Evolutionary conservation across 2,113 vertebrate genomes (phyloP).

Genomic region (Prunella himalayana): DNA sequence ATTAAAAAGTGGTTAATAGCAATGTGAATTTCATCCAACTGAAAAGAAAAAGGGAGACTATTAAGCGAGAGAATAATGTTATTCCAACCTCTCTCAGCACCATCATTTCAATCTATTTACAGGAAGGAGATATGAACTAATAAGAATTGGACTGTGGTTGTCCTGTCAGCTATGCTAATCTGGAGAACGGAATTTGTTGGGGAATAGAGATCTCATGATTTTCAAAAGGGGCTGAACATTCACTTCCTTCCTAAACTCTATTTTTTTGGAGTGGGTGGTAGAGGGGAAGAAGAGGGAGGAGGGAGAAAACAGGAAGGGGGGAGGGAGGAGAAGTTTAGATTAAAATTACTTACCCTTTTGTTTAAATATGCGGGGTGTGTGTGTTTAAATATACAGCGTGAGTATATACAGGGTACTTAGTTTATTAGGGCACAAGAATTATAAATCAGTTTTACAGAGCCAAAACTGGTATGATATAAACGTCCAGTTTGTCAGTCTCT

Average conservation of each 20-base stretch:
- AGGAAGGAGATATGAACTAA: background rate
- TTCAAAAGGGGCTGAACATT: background rate
- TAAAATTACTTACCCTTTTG: background rate
- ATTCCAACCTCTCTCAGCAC: slow-evolving; percentile 7
- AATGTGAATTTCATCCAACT: slow-evolving; percentile 28
- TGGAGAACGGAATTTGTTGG: background rate
- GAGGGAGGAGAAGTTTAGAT: background rate
- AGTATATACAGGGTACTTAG: background rate
- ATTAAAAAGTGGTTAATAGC: slow-evolving; percentile 51
- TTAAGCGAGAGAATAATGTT: slow-evolving; percentile 9
- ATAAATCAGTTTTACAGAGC: background rate
- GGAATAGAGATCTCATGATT: background rate
- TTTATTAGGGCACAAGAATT: background rate
- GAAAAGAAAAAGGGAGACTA: slow-evolving; percentile 20
- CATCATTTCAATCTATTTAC: slow-evolving; percentile 32
- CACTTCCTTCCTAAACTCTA: background rate
- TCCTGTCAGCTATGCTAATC: background rate
- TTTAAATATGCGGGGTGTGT: background rate
- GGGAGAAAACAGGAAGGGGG: background rate
- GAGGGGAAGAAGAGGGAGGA: background rate
- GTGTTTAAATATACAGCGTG: background rate
- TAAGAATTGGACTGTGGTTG: background rate
- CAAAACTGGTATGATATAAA: background rate
- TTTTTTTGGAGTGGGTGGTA: background rate
- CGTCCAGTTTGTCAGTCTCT: background rate